Conservation (phyloP, 1,140 invertebrate species). For the Solenopsis invicta region DNA sequence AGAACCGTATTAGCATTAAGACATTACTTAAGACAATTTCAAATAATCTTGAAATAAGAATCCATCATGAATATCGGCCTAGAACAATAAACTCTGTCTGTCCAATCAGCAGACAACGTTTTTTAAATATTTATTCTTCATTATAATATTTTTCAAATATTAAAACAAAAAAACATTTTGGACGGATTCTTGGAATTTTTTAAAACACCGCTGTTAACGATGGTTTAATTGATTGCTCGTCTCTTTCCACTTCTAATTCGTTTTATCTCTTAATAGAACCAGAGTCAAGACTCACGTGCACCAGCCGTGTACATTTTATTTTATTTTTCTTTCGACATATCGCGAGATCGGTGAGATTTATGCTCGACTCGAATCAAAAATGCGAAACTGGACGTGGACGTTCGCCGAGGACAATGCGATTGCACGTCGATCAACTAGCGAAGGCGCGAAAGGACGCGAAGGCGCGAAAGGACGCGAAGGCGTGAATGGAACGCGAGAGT, state of each 20-base stretch:
- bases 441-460: slow-evolving; percentile 73
- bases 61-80: no score
- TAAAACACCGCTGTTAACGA: background rate
- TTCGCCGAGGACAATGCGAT: slow-evolving; percentile 77
- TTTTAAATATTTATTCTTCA: no score
- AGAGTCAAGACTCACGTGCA: background rate
- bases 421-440: slow-evolving; percentile 74
- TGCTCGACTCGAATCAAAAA: slow-evolving; percentile 48
- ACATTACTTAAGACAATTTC: no score
- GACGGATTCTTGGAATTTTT: background rate
- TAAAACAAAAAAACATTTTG: background rate
- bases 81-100: no score
- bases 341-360: slow-evolving; percentile 20
- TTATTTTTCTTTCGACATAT: background rate
- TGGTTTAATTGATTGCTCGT: background rate
- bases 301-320: background rate
- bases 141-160: no score
- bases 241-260: background rate
- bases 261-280: background rate
- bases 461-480: slow-evolving; percentile 72
- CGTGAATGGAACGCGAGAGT: slow-evolving; percentile 53
- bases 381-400: slow-evolving; percentile 72
- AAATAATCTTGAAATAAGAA: no score
- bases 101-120: no score
- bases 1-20: no score